A percentile compares a stretch with the other conserved stretches of the same genome.
These are phyloP conservation scores for Emys orbicularis DNA, from an alignment of 2,797 vertebrate species.

Conservation along the genomic window DNA sequence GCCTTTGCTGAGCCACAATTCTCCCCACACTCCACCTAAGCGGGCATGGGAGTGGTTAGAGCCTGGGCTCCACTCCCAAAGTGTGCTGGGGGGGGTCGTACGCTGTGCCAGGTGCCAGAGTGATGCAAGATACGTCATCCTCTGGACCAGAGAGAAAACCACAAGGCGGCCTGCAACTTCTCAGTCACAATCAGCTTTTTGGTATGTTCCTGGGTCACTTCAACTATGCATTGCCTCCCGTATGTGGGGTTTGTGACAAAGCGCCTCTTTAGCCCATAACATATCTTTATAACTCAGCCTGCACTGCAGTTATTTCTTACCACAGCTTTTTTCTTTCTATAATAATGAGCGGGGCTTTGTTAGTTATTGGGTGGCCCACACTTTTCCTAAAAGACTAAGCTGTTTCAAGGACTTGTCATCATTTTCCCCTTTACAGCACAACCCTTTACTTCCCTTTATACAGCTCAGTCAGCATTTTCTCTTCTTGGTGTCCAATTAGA, in stretches of 20 bases:
- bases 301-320: not conserved
- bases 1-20: not conserved
- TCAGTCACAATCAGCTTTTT: not conserved
- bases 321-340: not conserved
- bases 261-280: not conserved
- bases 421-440: not conserved
- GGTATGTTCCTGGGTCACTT: not conserved
- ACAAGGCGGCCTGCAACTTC: not conserved
- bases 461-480: not conserved
- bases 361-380: not conserved
- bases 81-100: not conserved
- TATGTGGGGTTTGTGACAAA: not conserved
- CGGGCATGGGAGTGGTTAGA: not conserved
- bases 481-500: not conserved
- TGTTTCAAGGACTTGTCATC: not conserved
- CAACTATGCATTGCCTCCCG: not conserved
- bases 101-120: fast-evolving
- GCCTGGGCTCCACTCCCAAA: not conserved
- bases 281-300: not conserved
- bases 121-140: not conserved
- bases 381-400: not conserved
- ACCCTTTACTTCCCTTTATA: not conserved
- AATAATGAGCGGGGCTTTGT: not conserved
- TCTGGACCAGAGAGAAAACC: not conserved
- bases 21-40: not conserved